Evolutionary conservation across 2,888 invertebrate genomes (phyloP), one percentile per base, ranked within the genome.

Genomic region (Ligdia adustata): DNA sequence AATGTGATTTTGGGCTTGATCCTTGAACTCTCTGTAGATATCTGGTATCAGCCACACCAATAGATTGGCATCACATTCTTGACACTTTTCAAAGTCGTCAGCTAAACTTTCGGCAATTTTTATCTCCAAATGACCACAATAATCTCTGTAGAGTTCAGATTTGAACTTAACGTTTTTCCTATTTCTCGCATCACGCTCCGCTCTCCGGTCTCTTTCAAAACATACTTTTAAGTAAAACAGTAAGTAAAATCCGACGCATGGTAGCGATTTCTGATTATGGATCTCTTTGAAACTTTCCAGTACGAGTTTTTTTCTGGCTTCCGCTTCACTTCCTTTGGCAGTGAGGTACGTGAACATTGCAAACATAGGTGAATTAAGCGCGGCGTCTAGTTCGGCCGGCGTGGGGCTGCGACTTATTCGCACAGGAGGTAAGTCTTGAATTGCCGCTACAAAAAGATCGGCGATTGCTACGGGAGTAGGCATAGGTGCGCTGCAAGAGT

Each of bases 21-120:
- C 94, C 72, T 96, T 95, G 81, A 97, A 98, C 82, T 96, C 97
- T 72, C 95, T 93, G 83, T 97, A 99, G 52, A 98, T 92, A 78
- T 98, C 98, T 35, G 98, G 98, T 76, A 99, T 93, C 64, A 99
- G 91, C 93, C 96, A 98, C 72, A 97, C 95, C 81, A 98, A 94
- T 78, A 98, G 92, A 71, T 95, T 93, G 35, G 96, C 94, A 87
- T 98, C 98, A 76, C 95, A 95, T 77, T 97, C 95, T 79, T 98
- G 97, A 76, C 98, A 96, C 54, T 94, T 91, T 91, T 94, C 94
- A 62, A 98, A 92, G 88, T 99, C 98, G 55, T 94, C 92, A 38
- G 95, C 92, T 68, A 98, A 91, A 83, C 94, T 93, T 46, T 91
- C 92, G 34, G 93, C 94, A 55, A 95, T 78, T 79, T 96, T 95